Conservation (phyloP, 2,797 vertebrate species). For the Menidia menidia region DNA sequence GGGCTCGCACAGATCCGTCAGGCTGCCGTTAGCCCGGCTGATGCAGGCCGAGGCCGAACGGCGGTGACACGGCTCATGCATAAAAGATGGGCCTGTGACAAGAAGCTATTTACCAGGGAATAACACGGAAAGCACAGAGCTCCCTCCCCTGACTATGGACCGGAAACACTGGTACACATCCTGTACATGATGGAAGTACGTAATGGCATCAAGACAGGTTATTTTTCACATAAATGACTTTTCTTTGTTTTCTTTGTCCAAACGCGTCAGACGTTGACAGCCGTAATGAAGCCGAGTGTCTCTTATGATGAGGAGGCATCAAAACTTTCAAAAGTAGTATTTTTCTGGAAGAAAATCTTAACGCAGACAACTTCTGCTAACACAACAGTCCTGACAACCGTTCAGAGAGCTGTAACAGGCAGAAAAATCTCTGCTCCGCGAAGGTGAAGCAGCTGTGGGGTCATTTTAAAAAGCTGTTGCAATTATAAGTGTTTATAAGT, state of each 20-base stretch:
- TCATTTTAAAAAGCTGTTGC: not conserved
- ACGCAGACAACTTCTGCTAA: not conserved
- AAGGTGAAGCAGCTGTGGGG: not conserved
- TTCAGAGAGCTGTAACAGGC: not conserved
- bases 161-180: constrained; percentile 25
- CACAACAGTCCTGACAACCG: not conserved
- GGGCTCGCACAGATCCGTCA: constrained; percentile 35
- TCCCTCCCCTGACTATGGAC: constrained; percentile 64
- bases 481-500: no score
- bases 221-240: not conserved
- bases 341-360: not conserved
- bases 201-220: not conserved
- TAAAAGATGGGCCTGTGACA: constrained; percentile 67
- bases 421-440: not conserved
- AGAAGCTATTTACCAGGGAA: constrained; percentile 54
- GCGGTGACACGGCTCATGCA: constrained; percentile 66
- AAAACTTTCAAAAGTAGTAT: not conserved
- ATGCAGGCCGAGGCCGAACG: constrained; percentile 57
- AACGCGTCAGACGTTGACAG: no score
- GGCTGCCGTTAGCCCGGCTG: constrained; percentile 46
- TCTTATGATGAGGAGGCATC: not conserved
- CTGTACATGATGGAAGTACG: constrained; percentile 10
- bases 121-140: constrained; percentile 46
- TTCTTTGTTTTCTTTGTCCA: no score
- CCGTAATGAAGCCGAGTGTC: not conserved